Conservation (phyloP, 2,113 vertebrate species). For the Callionymus lyra region DNA sequence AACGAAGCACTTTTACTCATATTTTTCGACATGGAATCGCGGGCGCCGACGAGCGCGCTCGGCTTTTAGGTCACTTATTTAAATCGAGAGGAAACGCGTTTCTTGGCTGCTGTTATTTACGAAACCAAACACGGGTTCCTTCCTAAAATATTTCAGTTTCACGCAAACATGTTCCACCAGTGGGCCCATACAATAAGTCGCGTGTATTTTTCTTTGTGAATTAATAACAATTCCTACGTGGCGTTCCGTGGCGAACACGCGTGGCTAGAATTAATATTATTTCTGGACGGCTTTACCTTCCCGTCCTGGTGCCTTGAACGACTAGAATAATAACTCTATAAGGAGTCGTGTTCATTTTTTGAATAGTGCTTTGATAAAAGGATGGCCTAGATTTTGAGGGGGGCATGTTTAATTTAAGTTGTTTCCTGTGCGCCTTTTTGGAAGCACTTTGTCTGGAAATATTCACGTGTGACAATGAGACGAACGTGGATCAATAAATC, state of each 20-base stretch:
- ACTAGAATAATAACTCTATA: background rate
- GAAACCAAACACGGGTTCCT: background rate
- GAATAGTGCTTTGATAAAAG: slow-evolving; percentile 22
- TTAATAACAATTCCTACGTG: slow-evolving; percentile 30
- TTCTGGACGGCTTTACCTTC: too few relatives aligned
- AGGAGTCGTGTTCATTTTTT: too few relatives aligned
- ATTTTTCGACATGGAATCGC: slow-evolving; percentile 24
- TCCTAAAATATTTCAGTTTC: slow-evolving; percentile 11
- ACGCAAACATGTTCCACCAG: slow-evolving; percentile 1
- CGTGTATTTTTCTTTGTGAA: slow-evolving; percentile 31
- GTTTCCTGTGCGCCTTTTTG: slow-evolving; percentile 46
- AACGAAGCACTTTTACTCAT: too few relatives aligned
- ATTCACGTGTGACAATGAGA: slow-evolving; percentile 20
- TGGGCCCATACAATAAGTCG: slow-evolving; percentile 17
- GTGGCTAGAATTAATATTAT: too few relatives aligned
- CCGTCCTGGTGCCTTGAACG: slow-evolving; percentile 32
- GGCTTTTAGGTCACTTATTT: slow-evolving; percentile 56
- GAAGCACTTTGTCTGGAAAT: slow-evolving; percentile 42
- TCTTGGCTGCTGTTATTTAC: slow-evolving; percentile 3
- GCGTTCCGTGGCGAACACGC: too few relatives aligned
- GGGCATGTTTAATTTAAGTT: slow-evolving; percentile 55
- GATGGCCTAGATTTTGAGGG: slow-evolving; percentile 48
- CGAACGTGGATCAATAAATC: background rate
- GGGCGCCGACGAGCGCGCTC: slow-evolving; percentile 55
- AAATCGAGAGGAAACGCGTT: slow-evolving; percentile 37